These are phyloP conservation scores for Microcaecilia unicolor DNA, from an alignment of 2,797 vertebrate genomes.

Conservation along the genomic window DNA sequence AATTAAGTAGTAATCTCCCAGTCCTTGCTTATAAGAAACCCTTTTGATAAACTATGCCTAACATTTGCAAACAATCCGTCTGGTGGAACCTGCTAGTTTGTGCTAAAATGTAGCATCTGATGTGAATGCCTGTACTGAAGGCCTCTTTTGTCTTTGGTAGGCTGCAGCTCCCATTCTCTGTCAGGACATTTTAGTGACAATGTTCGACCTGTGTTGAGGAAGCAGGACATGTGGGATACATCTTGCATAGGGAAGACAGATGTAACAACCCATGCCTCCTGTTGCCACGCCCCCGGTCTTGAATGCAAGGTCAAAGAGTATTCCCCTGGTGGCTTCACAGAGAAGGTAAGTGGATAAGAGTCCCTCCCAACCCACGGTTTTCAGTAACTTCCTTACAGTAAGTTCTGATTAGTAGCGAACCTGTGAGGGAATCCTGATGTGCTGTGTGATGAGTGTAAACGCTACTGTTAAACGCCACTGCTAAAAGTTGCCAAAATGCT, in stretches of 20 bases:
- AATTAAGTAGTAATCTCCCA: too few relatives aligned
- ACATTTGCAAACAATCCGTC: too few relatives aligned
- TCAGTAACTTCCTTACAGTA: too few relatives aligned
- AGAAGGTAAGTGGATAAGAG: constrained; percentile 42
- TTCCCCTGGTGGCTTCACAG: background rate
- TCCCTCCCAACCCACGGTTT: too few relatives aligned
- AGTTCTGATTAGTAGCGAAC: too few relatives aligned
- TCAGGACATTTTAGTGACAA: background rate
- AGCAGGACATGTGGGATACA: background rate
- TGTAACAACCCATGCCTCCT: constrained; percentile 42
- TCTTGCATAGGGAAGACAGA: constrained; percentile 34
- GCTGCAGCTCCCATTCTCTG: constrained; percentile 55
- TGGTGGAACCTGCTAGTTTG: too few relatives aligned
- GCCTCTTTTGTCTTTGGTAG: constrained; percentile 28
- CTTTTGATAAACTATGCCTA: too few relatives aligned
- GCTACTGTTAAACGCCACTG: too few relatives aligned
- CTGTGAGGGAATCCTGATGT: too few relatives aligned
- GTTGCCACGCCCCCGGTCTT: constrained; percentile 59
- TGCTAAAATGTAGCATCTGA: background rate
- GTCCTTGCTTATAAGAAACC: too few relatives aligned
- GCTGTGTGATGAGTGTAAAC: too few relatives aligned
- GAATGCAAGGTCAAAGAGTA: constrained; percentile 64
- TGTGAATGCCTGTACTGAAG: background rate
- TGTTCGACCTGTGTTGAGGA: constrained; percentile 19
- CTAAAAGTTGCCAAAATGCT: too few relatives aligned